Conservation (phyloP, 2,888 invertebrate species). For the Xanthostigma xanthostigma region DNA sequence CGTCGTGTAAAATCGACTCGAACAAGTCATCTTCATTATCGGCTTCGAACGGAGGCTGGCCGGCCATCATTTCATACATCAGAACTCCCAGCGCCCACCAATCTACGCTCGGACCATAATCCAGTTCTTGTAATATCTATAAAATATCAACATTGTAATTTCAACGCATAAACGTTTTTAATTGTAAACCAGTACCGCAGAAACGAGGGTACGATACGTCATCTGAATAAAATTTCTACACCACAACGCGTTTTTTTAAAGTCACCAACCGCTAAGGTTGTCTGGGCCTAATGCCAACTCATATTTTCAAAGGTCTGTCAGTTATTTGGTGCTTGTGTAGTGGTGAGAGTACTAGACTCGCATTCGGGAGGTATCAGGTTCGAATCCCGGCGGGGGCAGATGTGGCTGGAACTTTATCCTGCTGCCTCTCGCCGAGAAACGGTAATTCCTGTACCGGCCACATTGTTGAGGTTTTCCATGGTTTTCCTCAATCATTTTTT, state of each 20-base stretch:
- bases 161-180: background rate
- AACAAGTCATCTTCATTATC: constrained; percentile 99
- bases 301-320: no score
- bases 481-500: no score
- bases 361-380: no score
- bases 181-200: background rate
- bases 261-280: background rate
- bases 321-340: no score
- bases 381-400: no score
- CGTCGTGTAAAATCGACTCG: constrained; percentile 95
- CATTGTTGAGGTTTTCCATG: no score
- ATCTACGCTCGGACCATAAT: constrained; percentile 80
- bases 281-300: no score
- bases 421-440: no score
- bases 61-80: constrained; percentile 99
- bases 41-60: constrained; percentile 98
- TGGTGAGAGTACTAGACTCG: no score
- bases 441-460: no score
- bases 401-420: no score
- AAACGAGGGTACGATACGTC: no score
- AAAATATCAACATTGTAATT: constrained; percentile 1
- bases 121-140: constrained; percentile 78
- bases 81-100: constrained; percentile 98
- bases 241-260: background rate
- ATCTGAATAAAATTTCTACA: constrained; percentile 3